Base-by-base conservation (phyloP, 2,113 vertebrate species). In the Myocastor coypus region DNA sequence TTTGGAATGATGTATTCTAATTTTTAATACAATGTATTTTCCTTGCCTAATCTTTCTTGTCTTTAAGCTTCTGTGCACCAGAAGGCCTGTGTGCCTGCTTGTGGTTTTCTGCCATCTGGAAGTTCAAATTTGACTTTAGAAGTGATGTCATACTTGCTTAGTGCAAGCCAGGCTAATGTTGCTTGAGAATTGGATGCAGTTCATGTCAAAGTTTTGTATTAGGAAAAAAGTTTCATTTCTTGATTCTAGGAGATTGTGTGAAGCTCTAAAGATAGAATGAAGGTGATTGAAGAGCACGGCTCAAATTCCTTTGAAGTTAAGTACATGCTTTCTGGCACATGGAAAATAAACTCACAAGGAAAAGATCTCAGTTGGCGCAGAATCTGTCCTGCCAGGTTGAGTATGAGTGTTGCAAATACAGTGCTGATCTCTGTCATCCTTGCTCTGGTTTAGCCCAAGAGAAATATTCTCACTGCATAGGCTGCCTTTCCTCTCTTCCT, bases 61-160 rank as follows among this genome's bases (percentile, higher is more conserved):
- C 37, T 81, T 83, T 95, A 97, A 96, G 94, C 7, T 16, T 96
- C 42, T 87, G 86, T n/a, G 75, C 84, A 90, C 91, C 91, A 96
- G 93, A 95, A 96, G 96, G 83, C 61, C 92, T 64, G 59, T 96
- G 95, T 34, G 92, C 64, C 66, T 97, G 92, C 78, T 95, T 96
- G 97, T 73, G 57, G 85, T 97, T 98, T 98, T 97, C 86, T 32
- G 73, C 96, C 93, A 97, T 98, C 95, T 98, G 98, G 97, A 97
- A 86, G 34, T 97, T 98, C 87, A 91, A 95, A 87, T 95, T 96
- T 97, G 96, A 94, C 95, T 97, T 97, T 91, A 87, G 91, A 97
- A 97, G 97, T 98, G 94, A 97, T 96, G 95, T 98, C 97, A 98
- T 98, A 78, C 37, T 55, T 34, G 34, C 93, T 98, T 91, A 97